A percentile compares a stretch with the other conserved stretches of the same genome.
Evolutionary conservation across 2,888 invertebrate genomes (phyloP).

Genomic region (Camptogramma bilineatum): DNA sequence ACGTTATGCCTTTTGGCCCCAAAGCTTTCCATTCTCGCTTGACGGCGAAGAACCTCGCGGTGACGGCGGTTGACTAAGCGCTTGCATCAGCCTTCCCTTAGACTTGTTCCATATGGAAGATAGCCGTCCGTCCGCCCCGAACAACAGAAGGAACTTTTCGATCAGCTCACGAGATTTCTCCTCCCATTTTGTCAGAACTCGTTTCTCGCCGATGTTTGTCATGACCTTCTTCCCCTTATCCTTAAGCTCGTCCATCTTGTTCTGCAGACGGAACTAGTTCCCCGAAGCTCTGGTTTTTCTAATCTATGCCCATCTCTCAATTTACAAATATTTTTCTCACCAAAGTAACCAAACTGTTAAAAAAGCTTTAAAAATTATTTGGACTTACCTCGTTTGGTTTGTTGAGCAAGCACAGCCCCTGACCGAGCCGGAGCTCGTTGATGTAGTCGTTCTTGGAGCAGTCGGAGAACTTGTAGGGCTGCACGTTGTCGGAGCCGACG

Average conservation of each 20-base stretch:
- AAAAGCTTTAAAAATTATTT: too few species aligned
- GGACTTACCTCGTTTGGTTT: slow-evolving; percentile 94
- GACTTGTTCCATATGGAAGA: slow-evolving; percentile 95
- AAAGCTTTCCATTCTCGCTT: slow-evolving; percentile 78
- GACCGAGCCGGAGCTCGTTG: slow-evolving; percentile 93
- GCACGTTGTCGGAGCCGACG: slow-evolving; percentile 95
- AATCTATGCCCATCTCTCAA: too few species aligned
- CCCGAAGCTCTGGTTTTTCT: too few species aligned
- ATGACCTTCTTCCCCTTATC: slow-evolving; percentile 95
- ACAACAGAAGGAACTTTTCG: slow-evolving; percentile 96
- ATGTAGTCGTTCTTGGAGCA: slow-evolving; percentile 97
- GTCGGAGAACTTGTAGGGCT: slow-evolving; percentile 98
- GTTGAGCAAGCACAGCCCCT: slow-evolving; percentile 96
- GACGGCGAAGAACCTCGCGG: slow-evolving; percentile 91
- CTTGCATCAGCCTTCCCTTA: slow-evolving; percentile 94
- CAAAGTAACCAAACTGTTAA: too few species aligned
- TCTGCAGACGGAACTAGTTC: slow-evolving; percentile 96
- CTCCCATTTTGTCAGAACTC: slow-evolving; percentile 97
- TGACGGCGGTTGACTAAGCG: slow-evolving; percentile 94
- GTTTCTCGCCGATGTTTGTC: slow-evolving; percentile 93
- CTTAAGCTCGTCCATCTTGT: slow-evolving; percentile 97
- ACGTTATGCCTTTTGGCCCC: too few species aligned
- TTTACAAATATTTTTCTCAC: too few species aligned
- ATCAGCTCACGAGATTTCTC: slow-evolving; percentile 98
- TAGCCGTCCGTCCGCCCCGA: slow-evolving; percentile 93